Evolutionary conservation across 2,797 vertebrate genomes (phyloP).

Genomic region (Oreochromis mossambicus): DNA sequence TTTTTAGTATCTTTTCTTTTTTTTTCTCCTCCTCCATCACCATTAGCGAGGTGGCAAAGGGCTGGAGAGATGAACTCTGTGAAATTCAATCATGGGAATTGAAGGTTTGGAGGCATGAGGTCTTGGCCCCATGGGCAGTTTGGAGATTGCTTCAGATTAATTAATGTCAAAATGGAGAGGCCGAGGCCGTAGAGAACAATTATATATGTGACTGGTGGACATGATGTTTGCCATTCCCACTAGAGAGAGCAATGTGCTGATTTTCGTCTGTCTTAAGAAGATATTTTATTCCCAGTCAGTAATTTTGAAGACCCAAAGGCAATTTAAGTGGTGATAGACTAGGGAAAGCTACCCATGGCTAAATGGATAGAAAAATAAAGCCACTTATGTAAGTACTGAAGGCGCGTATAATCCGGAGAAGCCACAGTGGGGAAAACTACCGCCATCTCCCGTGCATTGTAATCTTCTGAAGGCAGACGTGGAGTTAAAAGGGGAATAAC

Average conservation of each 20-base stretch:
- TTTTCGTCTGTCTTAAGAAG: slow-evolving; percentile 26
- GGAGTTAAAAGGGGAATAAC: slow-evolving; percentile 8
- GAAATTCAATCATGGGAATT: slow-evolving; percentile 67
- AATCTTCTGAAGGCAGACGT: slow-evolving; percentile 36
- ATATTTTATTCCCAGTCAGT: slow-evolving; percentile 54
- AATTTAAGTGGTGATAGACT: slow-evolving; percentile 56
- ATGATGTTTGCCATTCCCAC: slow-evolving; percentile 22
- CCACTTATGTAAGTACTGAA: slow-evolving; percentile 59
- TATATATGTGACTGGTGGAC: slow-evolving; percentile 52
- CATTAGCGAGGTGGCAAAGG: slow-evolving; percentile 55
- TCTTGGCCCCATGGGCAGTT: slow-evolving; percentile 55
- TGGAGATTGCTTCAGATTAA: slow-evolving; percentile 67
- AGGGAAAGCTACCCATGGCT: slow-evolving; percentile 48
- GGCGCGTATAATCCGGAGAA: slow-evolving; percentile 40
- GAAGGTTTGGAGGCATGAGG: slow-evolving; percentile 58
- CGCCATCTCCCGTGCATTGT: slow-evolving; percentile 29
- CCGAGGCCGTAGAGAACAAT: slow-evolving; percentile 50
- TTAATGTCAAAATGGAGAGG: slow-evolving; percentile 62
- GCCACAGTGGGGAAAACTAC: slow-evolving; percentile 18
- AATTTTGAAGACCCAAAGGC: slow-evolving; percentile 53
- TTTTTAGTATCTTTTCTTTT: slow-evolving; percentile 21
- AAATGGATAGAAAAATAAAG: slow-evolving; percentile 68
- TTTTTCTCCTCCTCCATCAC: slow-evolving; percentile 12
- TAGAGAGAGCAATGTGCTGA: slow-evolving; percentile 28
- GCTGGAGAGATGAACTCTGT: slow-evolving; percentile 54